phyloP scores from a whole-genome alignment of 2,888 invertebrate genomes.

The Lissonota sp. region DNA sequence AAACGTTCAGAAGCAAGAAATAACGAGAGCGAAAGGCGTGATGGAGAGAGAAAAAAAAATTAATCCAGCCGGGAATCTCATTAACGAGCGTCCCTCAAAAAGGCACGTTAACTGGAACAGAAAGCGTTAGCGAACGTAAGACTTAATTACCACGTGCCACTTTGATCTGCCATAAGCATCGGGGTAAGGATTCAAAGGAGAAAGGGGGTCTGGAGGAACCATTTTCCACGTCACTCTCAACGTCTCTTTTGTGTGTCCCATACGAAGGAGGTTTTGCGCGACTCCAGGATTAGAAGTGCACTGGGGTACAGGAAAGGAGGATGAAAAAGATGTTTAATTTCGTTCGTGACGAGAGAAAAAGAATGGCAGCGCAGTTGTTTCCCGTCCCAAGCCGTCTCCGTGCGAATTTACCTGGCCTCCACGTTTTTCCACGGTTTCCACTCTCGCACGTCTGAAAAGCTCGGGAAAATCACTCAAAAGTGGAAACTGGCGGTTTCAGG shows the following conservation, averaged over 20 bases:
- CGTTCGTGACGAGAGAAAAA: constrained; percentile 18
- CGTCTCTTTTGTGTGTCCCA: constrained; percentile 9
- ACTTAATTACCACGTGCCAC: constrained; percentile 64
- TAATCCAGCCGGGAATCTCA: constrained; percentile 54
- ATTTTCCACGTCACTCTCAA: too few species aligned
- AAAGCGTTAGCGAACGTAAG: constrained; percentile 61
- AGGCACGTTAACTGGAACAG: constrained; percentile 56
- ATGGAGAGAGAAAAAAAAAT: constrained; percentile 46
- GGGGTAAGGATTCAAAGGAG: neutral
- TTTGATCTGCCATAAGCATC: constrained; percentile 62
- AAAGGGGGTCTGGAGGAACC: too few species aligned
- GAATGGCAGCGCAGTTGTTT: constrained; percentile 19
- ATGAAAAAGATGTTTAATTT: constrained; percentile 52
- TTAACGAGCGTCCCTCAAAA: constrained; percentile 56
- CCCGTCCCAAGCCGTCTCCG: constrained; percentile 9
- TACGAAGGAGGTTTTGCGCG: constrained; percentile 14
- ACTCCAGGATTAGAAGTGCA: neutral
- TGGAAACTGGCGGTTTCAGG: neutral
- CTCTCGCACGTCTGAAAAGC: constrained; percentile 1
- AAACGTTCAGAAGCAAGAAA: constrained; percentile 8
- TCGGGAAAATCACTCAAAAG: constrained; percentile 7
- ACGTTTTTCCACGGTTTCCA: constrained; percentile 11
- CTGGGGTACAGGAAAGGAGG: neutral
- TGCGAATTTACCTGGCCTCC: constrained; percentile 22
- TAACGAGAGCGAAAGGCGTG: constrained; percentile 35